Base-by-base conservation (phyloP, 2,113 vertebrate genomes). In the Saiga tatarica region DNA sequence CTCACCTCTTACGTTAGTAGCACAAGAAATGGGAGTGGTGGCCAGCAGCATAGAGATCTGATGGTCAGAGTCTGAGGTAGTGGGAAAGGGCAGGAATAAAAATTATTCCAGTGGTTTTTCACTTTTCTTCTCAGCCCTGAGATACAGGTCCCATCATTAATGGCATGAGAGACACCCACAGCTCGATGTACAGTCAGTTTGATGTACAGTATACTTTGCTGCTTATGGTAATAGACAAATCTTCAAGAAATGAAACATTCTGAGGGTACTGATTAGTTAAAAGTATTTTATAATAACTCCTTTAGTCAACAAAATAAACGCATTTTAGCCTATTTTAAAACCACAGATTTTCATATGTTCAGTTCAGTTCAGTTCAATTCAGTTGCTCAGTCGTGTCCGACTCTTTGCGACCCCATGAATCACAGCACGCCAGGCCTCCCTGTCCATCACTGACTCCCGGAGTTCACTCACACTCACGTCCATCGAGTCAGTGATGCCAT, bases 241-340 rank as follows among this genome's bases (percentile, higher is more conserved):
- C 21, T 87, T 84, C 62, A 36, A 60, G 60, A 83, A 93, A 87
- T 4, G 8, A 42, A 55, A 92, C 67, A 64, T 50, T 89, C 9
- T 85, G 17, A 91, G 39, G 11, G 3, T 81, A 71, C 16, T 89
- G 25, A 2, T 33, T 85, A 19, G 50, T 94, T 87, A 91, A 85
- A 30, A 21, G 7, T 74, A 84, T 74, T 81, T 57, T 71, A 39
- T 11, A 79, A 17, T 79, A 60, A 78, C 67, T 25, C 17, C n/a
- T 92, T 84, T 84, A 79, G 33, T 84, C 33, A 92, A 71, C 74
- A 79, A 89, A 94, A 87, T 57, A 53, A 52, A 47, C 17, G 7
- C 17, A 23, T 52, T 88, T 97, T 64, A 78, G 60, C n/a, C 7
- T 83, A 14, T 33, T 98, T 96, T 55, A 45, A 6, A 90, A 89